phyloP scores from a whole-genome alignment of 2,797 vertebrate genomes.

The Cyprinella venusta region DNA sequence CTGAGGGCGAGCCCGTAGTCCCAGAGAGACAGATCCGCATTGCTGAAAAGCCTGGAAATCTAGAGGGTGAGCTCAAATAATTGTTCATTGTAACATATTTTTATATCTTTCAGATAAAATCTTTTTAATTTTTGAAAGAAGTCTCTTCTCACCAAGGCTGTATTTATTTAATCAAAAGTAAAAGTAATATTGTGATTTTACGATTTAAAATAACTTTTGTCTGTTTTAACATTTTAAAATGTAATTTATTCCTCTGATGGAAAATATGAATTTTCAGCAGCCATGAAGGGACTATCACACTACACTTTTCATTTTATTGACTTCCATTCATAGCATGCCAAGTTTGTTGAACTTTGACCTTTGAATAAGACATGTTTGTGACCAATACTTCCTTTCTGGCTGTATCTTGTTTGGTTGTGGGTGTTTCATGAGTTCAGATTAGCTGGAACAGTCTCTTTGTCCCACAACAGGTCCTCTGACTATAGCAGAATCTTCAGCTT shows the following conservation, averaged over 20 bases:
- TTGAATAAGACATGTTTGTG: neutral
- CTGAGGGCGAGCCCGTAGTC: slow-evolving; percentile 93
- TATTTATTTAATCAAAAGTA: neutral
- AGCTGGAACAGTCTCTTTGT: slow-evolving; percentile 5
- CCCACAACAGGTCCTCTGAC: no score
- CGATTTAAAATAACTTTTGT: no score
- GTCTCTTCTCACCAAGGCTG: no score
- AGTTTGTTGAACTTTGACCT: no score
- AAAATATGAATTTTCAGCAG: neutral
- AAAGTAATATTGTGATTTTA: no score
- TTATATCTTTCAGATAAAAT: neutral
- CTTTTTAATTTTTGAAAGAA: neutral
- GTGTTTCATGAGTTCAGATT: slow-evolving; percentile 20
- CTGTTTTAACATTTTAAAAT: slow-evolving; percentile 3
- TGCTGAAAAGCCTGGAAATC: slow-evolving; percentile 88
- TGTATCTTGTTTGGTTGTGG: slow-evolving; percentile 36
- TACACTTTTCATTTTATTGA: neutral
- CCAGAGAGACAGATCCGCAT: slow-evolving; percentile 96
- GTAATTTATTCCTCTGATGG: neutral
- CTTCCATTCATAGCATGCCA: neutral
- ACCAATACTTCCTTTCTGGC: neutral
- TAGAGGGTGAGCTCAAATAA: slow-evolving; percentile 80
- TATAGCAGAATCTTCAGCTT: neutral
- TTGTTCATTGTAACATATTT: neutral
- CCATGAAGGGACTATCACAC: neutral